Base-by-base conservation (phyloP, 2,113 vertebrate species). In the Triplophysa siluroides region DNA sequence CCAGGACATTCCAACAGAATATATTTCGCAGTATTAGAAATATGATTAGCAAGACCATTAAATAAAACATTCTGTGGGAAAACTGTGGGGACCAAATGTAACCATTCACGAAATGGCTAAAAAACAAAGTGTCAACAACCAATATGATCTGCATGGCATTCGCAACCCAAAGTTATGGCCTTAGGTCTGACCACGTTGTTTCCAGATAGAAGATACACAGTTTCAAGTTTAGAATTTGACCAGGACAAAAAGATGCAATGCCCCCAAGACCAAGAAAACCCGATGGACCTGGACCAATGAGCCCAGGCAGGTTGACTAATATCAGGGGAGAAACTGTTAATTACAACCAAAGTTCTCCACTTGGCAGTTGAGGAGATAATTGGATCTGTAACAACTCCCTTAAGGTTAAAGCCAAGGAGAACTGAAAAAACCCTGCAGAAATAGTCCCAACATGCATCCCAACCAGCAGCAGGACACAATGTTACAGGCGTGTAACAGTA, bases 291-390 rank as follows among this genome's bases (percentile, higher is more conserved):
- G 24, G 58, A 66, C 54, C 50, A 56, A 79, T 79, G 76, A 67
- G 83, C 47, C 83, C 14, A 43, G 72, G 77, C 80, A 84, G 66
- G 80, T 56, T 68, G 8, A 56, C 24, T 54, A 76, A 79, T 79
- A 67, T 56, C 80, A 78, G 21, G 83, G 77, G 83, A 82, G 58
- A 21, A 21, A 18, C 43, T 79, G 47, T 65, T 84, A 84, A 84
- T 81, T 79, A 81, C 79, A 71, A 69, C 68, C 52, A n/a, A 74
- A 76, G 60, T 29, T 45, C 80, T 76, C 38, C 61, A 45, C 52
- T 81, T 62, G 47, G 45, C 56, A 70, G 76, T 47, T 76, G 72
- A 75, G 47, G 70, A 78, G 61, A 26, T 81, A 84, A 79, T 76
- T 84, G 79, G 83, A 70, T 78, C 50, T 63, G n/a, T 58, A 70